phyloP scores from a whole-genome alignment of 2,888 invertebrate genomes.

The Lymantria dispar region DNA sequence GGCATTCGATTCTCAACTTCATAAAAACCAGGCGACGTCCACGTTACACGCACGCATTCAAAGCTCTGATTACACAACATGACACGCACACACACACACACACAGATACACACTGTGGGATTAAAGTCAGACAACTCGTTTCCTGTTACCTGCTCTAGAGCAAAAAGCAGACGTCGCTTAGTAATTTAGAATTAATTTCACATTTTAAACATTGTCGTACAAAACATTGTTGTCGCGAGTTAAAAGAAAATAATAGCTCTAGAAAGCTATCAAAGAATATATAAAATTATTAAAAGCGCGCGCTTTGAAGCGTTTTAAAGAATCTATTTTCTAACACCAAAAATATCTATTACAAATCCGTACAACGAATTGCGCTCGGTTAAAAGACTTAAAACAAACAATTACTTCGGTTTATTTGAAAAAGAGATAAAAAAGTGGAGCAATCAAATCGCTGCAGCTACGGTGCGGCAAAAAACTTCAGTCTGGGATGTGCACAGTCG shows the following conservation, averaged over 20 bases:
- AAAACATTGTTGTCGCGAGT: conserved; percentile 34
- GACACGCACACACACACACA: conserved; percentile 46
- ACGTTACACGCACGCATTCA: conserved; percentile 53
- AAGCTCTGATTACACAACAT: conserved; percentile 60
- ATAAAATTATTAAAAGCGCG: conserved; percentile 43
- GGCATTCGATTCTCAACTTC: conserved; percentile 49
- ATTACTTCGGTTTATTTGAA: conserved; percentile 80
- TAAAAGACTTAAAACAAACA: conserved; percentile 79
- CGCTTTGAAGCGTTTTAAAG: conserved; percentile 68
- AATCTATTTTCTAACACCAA: conserved; percentile 69
- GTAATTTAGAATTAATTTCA: conserved; percentile 76
- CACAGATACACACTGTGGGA: conserved; percentile 58
- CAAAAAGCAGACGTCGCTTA: conserved; percentile 64
- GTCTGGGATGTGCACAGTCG: conserved; percentile 54
- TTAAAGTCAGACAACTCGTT: conserved; percentile 78
- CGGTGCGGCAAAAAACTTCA: conserved; percentile 71
- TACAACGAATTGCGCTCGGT: conserved; percentile 63
- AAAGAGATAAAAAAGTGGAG: conserved; percentile 74
- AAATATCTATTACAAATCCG: conserved; percentile 74
- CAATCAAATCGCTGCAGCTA: conserved; percentile 78
- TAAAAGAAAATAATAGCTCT: conserved; percentile 12
- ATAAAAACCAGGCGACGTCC: conserved; percentile 67
- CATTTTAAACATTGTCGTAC: conserved; percentile 50
- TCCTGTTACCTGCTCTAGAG: conserved; percentile 77
- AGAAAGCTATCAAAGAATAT: conserved; percentile 5